A percentile compares a stretch with the other conserved stretches of the same genome.
phyloP scores from a whole-genome alignment of 35 echinoderm and acorn worm species.

The Strongylocentrotus purpuratus region DNA sequence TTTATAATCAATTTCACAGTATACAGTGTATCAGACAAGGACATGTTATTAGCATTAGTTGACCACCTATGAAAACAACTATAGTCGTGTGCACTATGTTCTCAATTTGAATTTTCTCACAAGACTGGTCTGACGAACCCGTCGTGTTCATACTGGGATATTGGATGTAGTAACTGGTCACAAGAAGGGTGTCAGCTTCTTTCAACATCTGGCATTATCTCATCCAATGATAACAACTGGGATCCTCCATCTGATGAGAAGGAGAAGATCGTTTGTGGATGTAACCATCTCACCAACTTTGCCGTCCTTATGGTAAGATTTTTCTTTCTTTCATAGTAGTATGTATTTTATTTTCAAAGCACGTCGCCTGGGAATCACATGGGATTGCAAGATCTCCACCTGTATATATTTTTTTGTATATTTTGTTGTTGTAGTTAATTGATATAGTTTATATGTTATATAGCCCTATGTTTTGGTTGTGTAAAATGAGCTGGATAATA shows the following conservation, averaged over 20 bases:
- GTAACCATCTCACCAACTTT: constrained; percentile 41
- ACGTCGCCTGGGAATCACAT: too few species aligned
- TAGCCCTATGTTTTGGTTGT: too few species aligned
- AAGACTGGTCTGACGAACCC: not conserved
- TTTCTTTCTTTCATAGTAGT: not conserved
- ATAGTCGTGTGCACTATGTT: not conserved
- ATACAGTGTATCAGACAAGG: too few species aligned
- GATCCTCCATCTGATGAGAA: not conserved
- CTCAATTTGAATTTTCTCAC: not conserved
- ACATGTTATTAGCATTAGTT: too few species aligned
- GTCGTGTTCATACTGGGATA: not conserved
- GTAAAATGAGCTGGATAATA: too few species aligned
- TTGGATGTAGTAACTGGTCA: not conserved
- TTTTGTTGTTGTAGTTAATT: too few species aligned
- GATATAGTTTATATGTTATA: too few species aligned
- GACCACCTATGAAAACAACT: too few species aligned
- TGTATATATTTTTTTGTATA: too few species aligned
- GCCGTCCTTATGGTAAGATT: not conserved
- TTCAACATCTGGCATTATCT: not conserved
- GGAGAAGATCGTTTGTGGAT: not conserved
- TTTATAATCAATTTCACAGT: not conserved
- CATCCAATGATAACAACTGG: not conserved
- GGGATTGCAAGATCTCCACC: too few species aligned
- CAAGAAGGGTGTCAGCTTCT: not conserved
- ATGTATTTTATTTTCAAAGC: too few species aligned